Evolutionary conservation across 1,140 invertebrate species (phyloP).

Genomic region (Paramacrobiotus metropolitanus): DNA sequence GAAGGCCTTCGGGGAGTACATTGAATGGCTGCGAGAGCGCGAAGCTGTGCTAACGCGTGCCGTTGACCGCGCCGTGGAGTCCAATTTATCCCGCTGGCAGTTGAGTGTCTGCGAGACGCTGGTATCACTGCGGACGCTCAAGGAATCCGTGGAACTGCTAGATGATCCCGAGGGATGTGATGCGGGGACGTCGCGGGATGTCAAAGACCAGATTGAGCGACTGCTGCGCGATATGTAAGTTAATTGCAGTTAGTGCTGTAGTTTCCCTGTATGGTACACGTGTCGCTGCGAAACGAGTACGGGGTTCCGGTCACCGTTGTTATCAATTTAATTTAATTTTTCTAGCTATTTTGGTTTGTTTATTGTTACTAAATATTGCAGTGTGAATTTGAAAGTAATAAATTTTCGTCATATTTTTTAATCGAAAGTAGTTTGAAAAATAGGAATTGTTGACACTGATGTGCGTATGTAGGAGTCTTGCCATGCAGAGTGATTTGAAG

Average conservation of each 20-base stretch:
- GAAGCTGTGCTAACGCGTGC: not conserved
- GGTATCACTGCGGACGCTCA: not conserved
- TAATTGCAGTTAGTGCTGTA: too few relatives aligned
- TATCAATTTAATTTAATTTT: not conserved
- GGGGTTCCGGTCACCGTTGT: too few relatives aligned
- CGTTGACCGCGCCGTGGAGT: not conserved
- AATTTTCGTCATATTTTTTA: too few relatives aligned
- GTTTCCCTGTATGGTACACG: not conserved
- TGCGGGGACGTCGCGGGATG: not conserved
- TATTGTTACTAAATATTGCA: too few relatives aligned
- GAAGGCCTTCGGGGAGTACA: not conserved
- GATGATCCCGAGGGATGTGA: not conserved
- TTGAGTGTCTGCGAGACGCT: not conserved
- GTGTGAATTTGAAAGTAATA: too few relatives aligned
- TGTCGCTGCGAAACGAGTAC: too few relatives aligned
- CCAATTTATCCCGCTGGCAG: not conserved
- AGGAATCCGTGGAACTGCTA: slow-evolving; percentile 1
- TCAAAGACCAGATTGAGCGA: not conserved
- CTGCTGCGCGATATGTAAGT: not conserved
- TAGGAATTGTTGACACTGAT: not conserved
- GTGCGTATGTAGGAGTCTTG: not conserved
- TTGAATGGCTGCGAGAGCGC: not conserved
- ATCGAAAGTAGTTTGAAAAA: not conserved
- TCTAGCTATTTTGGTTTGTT: too few relatives aligned
- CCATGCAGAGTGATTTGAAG: not conserved